These are phyloP conservation scores for Aphyosemion australe DNA, from an alignment of 2,113 vertebrate genomes.

Conservation along the genomic window DNA sequence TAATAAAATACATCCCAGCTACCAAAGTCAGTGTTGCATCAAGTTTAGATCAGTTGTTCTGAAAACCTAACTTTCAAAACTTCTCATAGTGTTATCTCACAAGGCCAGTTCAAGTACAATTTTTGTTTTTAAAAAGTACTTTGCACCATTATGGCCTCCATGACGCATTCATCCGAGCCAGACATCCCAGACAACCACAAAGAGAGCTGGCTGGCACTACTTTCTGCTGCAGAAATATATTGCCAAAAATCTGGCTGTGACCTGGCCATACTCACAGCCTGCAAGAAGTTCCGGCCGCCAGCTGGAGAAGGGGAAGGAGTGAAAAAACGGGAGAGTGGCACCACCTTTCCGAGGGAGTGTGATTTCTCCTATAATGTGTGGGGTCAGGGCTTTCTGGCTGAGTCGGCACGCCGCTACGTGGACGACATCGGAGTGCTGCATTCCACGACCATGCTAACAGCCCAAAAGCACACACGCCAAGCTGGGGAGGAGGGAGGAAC, in stretches of 20 bases:
- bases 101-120: background rate
- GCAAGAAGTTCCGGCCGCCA: conserved; percentile 74
- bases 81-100: conserved; percentile 18
- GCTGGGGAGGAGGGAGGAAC: conserved; percentile 46
- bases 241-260: conserved; percentile 88
- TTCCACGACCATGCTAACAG: conserved; percentile 80
- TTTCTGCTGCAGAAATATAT: conserved; percentile 85
- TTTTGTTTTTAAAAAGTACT: conserved; percentile 3
- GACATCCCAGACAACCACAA: conserved; percentile 88
- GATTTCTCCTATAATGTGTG: conserved; percentile 84
- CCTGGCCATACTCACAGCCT: conserved; percentile 86
- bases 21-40: conserved; percentile 34
- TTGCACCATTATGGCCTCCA: conserved; percentile 73
- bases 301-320: conserved; percentile 48
- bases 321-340: conserved; percentile 62
- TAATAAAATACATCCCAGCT: conserved; percentile 18
- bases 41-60: background rate
- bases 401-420: conserved; percentile 85
- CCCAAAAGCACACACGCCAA: conserved; percentile 74
- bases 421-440: conserved; percentile 90
- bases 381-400: conserved; percentile 85
- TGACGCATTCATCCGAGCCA: conserved; percentile 63
- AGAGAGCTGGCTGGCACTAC: conserved; percentile 87
- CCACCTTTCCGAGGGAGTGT: conserved; percentile 64
- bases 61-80: background rate